These are phyloP conservation scores for Cephus rjabovi DNA, from an alignment of 2,888 invertebrate genomes.

Conservation along the genomic window DNA sequence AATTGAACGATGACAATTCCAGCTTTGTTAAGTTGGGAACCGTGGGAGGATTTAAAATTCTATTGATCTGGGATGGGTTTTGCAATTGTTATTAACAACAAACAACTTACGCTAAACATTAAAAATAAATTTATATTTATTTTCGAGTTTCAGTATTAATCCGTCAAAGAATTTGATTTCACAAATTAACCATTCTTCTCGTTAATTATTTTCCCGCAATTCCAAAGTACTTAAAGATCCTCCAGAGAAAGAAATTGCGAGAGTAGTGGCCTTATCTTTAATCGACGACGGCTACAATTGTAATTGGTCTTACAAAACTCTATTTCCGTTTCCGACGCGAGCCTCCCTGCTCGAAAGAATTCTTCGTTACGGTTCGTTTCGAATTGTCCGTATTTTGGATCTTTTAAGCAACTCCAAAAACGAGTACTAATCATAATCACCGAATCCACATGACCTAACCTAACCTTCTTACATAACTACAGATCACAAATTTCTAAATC, in stretches of 20 bases:
- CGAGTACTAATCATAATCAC: not conserved
- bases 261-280: not conserved
- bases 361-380: not conserved
- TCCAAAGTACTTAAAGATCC: not conserved
- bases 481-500: not conserved
- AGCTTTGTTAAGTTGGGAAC: constrained; percentile 1
- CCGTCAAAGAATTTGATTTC: not conserved
- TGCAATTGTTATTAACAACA: not conserved
- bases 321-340: constrained; percentile 1
- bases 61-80: not conserved
- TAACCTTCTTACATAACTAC: not conserved
- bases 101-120: too few relatives aligned
- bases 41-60: not conserved
- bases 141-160: not conserved
- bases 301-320: constrained; percentile 6
- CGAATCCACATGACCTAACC: not conserved
- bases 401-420: not conserved
- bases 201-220: not conserved
- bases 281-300: not conserved
- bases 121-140: not conserved
- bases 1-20: constrained; percentile 16
- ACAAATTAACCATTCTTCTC: not conserved
- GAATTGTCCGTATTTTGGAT: not conserved
- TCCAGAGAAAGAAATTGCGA: not conserved
- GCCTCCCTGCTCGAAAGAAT: not conserved